Evolutionary conservation across 2,888 invertebrate species (phyloP), one percentile per base, ranked within the genome.

Genomic region (Lithodes maja): DNA sequence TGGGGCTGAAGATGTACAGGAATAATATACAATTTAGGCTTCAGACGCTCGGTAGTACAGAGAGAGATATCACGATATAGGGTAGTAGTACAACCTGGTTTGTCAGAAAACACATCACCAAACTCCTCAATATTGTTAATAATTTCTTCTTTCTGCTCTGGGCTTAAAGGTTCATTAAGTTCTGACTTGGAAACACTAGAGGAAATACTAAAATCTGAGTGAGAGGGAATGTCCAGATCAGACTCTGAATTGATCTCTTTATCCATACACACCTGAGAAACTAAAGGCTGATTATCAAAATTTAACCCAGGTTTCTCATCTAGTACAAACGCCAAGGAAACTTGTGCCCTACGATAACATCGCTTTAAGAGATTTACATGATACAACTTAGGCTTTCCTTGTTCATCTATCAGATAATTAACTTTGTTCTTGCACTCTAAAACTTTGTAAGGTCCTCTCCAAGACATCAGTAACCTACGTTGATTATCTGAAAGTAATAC

Each of bases 391-490:
- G 7, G 7, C 7, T 69, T 53, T 0, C 74, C 74, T 2, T 69
- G n/a, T 15, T 81, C 71, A 17, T 85, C 71, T 33, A 85, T 85
- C 1, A 85, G 12, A 50, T 79, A 85, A n/a, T 85, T 61, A 1
- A 78, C 79, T 61, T 12, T 61, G 3, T 68, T 55, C n/a, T 17
- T 1, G 9, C 49, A 33, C 49, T 79, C 61, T n/a, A 85, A 5
- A 2, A 85, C 79, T 49, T 49, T 79, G 68, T 78, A 86, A 49
- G 86, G 86, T 2, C 86, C 81, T 3, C 15, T 52, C 81, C 86
- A 86, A 2, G 86, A 69, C 71, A 86, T 74, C 33, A 80, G 52
- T 3, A 86, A 54, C 17, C 49, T 86, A 61, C 55, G 52, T 1
- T 7, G 0, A 50, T 17, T 55, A 33, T 77, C 86, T 33, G 82